Evolutionary conservation across 2,113 vertebrate species (phyloP), one percentile per base, ranked within the genome.

Genomic region (Chaetura pelagica): DNA sequence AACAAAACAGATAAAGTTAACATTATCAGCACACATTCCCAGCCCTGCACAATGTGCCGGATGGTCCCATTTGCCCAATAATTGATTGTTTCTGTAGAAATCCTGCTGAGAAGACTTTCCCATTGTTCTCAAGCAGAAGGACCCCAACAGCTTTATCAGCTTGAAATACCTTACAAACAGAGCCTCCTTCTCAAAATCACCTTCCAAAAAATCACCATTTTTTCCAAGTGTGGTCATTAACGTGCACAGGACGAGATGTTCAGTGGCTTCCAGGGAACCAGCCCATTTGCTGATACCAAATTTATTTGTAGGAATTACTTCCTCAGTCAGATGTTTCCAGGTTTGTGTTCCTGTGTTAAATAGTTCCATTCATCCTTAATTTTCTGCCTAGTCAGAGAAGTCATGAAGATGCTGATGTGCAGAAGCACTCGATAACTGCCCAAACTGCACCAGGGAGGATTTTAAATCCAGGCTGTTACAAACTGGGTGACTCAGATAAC

Each of bases 61-160:
- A 55, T 59, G 38, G 77, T 81, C 67, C 71, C 21, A 2, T 72
- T 89, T 82, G 29, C 84, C 92, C 18, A 12, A 55, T 84, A 93
- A 93, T 57, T 72, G 49, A 59, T 91, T 94, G 77, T 84, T 95
- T 84, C 95, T 93, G 78, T 84, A 95, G 92, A 69, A 78, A 84
- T 87, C 57, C 64, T 12, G 1, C 44, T 0, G 2, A 87, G 92
- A 82, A 96, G 64, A 63, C 54, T n/a, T 93, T 76, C 54, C 88
- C 71, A 76, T 89, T 71, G 61, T 90, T 49, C 73, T 83, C 4
- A 6, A 83, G 62, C 44, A 87, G 66, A 81, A 79, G 48, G 69
- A 93, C 67, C 24, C 11, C 15, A 3, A 20, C 1, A 46, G 38
- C n/a, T 90, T 84, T 62, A 62, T 92, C 69, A 80, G 38, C 18